A percentile compares a stretch with the other conserved stretches of the same genome.
Conservation (phyloP, 53 echinoderm and acorn worm species). For the Stichopus horrens region DNA sequence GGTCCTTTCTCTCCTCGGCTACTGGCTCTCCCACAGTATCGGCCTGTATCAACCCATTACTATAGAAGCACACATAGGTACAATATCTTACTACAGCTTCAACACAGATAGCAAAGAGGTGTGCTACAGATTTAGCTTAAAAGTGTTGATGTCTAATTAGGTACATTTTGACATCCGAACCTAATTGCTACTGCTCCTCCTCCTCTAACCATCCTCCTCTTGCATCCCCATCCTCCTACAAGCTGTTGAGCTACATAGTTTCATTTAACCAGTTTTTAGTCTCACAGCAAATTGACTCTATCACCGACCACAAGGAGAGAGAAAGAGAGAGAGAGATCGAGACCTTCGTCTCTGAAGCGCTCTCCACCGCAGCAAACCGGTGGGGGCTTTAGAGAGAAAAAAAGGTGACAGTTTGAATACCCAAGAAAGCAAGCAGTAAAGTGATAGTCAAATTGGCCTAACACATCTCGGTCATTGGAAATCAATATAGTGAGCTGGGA, state of each 20-base stretch:
- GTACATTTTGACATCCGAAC: neutral
- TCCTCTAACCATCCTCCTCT: neutral
- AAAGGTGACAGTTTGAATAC: conserved; percentile 20
- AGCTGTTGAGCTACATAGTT: too few species aligned
- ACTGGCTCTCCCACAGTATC: too few species aligned
- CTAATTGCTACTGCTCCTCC: neutral
- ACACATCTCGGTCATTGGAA: conserved; percentile 31
- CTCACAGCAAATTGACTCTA: neutral
- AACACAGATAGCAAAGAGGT: too few species aligned
- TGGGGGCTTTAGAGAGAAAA: neutral
- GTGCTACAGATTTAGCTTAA: too few species aligned
- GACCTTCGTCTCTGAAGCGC: neutral
- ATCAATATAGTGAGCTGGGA: conserved; percentile 19
- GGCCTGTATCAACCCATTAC: too few species aligned
- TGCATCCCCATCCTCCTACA: neutral
- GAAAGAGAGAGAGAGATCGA: conserved; percentile 30
- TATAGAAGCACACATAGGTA: too few species aligned
- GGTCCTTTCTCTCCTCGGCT: too few species aligned
- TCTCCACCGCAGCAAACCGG: neutral
- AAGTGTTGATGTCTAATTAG: neutral
- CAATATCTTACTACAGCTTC: too few species aligned
- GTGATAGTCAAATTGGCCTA: conserved; percentile 35
- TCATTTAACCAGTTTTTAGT: too few species aligned
- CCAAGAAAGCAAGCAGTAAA: conserved; percentile 42
- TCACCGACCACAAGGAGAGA: neutral